Conservation (phyloP, 2,113 vertebrate species). For the Poeciliopsis occidentalis region DNA sequence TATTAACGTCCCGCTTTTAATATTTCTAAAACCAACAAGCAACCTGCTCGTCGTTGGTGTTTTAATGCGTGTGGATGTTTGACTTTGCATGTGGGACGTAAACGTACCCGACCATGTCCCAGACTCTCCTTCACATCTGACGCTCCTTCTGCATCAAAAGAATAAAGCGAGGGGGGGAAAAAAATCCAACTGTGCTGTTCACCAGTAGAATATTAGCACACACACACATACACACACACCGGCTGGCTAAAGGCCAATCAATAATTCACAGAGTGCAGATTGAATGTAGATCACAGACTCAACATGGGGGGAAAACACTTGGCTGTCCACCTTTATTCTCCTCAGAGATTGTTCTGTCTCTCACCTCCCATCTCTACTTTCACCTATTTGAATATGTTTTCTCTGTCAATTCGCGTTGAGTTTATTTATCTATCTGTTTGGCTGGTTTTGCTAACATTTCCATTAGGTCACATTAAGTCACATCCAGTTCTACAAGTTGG, state of each 20-base stretch:
- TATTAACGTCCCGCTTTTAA: not conserved
- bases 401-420: not conserved
- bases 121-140: constrained; percentile 13
- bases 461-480: not conserved
- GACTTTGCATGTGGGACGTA: not conserved
- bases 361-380: constrained; percentile 9
- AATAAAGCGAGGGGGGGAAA: not conserved
- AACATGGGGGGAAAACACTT: constrained; percentile 55
- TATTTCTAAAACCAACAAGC: not conserved
- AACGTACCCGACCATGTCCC: not conserved
- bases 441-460: too few relatives aligned
- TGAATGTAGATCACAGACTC: constrained; percentile 75
- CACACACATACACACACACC: constrained; percentile 17
- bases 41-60: not conserved
- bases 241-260: constrained; percentile 71
- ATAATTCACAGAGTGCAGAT: constrained; percentile 73
- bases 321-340: constrained; percentile 31
- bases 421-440: not conserved
- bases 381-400: not conserved
- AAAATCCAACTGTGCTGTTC: constrained; percentile 51
- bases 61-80: constrained; percentile 3
- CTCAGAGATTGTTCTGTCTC: constrained; percentile 14
- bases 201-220: constrained; percentile 36
- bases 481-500: not conserved
- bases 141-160: constrained; percentile 16